Evolutionary conservation across 2,888 invertebrate genomes (phyloP).

Genomic region (Psococerastis gibbosa): DNA sequence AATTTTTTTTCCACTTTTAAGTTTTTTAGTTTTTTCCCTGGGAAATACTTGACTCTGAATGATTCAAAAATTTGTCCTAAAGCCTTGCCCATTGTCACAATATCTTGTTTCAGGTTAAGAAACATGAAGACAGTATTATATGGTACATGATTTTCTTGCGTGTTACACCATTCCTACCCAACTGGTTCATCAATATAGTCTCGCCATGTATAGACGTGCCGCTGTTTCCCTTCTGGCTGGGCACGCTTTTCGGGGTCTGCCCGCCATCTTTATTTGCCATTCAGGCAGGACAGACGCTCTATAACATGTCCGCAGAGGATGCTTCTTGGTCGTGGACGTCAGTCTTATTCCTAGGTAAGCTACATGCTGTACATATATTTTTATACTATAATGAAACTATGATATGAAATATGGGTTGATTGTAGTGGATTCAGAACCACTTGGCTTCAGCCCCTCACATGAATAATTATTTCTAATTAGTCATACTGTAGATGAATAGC

Average conservation of each 20-base stretch:
- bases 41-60: too few relatives aligned
- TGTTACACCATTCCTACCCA: conserved; percentile 93
- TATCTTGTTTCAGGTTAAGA: conserved; percentile 29
- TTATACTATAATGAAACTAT: too few relatives aligned
- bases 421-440: too few relatives aligned
- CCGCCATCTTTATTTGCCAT: conserved; percentile 96
- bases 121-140: conserved; percentile 73
- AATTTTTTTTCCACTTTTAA: too few relatives aligned
- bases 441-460: too few relatives aligned
- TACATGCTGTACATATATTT: too few relatives aligned
- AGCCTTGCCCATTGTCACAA: neutral
- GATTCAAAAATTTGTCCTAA: neutral
- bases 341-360: conserved; percentile 43
- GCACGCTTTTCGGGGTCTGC: conserved; percentile 91
- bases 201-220: conserved; percentile 96
- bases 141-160: conserved; percentile 94
- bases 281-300: conserved; percentile 91
- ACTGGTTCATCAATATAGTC: conserved; percentile 97
- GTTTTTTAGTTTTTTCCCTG: too few relatives aligned
- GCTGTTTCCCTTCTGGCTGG: conserved; percentile 74
- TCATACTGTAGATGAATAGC: too few relatives aligned
- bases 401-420: too few relatives aligned
- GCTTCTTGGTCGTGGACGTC: conserved; percentile 80
- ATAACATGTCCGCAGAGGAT: conserved; percentile 73
- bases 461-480: too few relatives aligned